phyloP scores from a whole-genome alignment of 35 echinoderm and acorn worm genomes.

The Apostichopus japonicus region DNA sequence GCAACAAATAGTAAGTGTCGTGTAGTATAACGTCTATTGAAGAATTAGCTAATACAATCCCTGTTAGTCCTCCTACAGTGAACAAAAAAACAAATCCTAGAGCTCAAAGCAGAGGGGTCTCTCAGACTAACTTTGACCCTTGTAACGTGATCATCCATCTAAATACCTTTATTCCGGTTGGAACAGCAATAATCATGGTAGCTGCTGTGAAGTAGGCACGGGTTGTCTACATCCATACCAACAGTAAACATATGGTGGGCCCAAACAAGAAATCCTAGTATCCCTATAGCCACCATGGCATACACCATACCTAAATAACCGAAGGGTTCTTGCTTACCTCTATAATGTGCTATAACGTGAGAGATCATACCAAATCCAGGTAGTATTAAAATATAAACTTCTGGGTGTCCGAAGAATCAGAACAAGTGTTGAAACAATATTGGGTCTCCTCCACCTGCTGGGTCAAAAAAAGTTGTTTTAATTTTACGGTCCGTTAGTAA shows the following conservation, averaged over 20 bases:
- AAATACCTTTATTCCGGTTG: conserved; percentile 87
- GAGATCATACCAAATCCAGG: conserved; percentile 86
- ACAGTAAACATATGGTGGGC: conserved; percentile 92
- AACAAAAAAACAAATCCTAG: conserved; percentile 83
- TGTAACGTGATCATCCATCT: conserved; percentile 80
- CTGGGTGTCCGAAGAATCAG: conserved; percentile 88
- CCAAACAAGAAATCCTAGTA: conserved; percentile 80
- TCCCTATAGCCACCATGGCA: conserved; percentile 71
- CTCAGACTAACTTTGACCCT: conserved; percentile 64
- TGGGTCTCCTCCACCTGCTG: conserved; percentile 83
- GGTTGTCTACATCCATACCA: conserved; percentile 81
- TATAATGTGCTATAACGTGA: conserved; percentile 66
- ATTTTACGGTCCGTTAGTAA: conserved; percentile 80
- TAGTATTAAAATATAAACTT: conserved; percentile 82
- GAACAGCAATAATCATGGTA: conserved; percentile 85
- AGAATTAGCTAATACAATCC: conserved; percentile 73
- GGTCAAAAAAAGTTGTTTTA: conserved; percentile 83
- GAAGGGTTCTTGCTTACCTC: conserved; percentile 80
- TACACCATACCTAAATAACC: conserved; percentile 81
- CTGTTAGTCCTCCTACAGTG: conserved; percentile 83
- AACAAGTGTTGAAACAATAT: conserved; percentile 81
- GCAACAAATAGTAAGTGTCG: conserved; percentile 91
- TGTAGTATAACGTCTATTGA: conserved; percentile 71
- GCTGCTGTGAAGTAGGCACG: conserved; percentile 82
- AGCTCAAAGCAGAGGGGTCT: conserved; percentile 70